Conservation (phyloP, 64 coral and sea anemone species). For the Catalaphyllia jardinei region DNA sequence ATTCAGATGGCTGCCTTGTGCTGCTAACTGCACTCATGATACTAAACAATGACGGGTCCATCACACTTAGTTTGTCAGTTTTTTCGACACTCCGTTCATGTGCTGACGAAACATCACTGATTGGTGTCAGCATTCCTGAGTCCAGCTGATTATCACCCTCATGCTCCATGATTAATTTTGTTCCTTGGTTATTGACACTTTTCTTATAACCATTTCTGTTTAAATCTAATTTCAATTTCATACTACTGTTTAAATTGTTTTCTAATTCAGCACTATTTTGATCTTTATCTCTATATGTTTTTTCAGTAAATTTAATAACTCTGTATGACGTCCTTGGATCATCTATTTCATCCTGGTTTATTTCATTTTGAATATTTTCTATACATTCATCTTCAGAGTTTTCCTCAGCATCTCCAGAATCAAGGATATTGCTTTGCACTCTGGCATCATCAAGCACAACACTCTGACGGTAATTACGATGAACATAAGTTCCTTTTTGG, state of each 20-base stretch:
- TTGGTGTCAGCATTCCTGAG: slow-evolving; percentile 22
- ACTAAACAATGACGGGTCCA: slow-evolving; percentile 70
- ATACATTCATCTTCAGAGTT: slow-evolving; percentile 16
- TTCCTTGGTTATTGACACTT: neutral
- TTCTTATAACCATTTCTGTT: slow-evolving; percentile 22
- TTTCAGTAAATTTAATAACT: slow-evolving; percentile 24
- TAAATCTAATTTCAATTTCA: slow-evolving; percentile 15
- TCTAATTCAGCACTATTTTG: neutral
- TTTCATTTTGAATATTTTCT: slow-evolving; percentile 31
- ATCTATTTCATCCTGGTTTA: neutral
- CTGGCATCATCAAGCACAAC: neutral
- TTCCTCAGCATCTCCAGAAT: slow-evolving; percentile 6
- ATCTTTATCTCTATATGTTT: slow-evolving; percentile 5
- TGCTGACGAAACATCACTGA: slow-evolving; percentile 17
- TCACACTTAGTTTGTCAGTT: slow-evolving; percentile 4
- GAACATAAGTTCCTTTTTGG: slow-evolving; percentile 81
- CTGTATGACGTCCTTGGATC: slow-evolving; percentile 18
- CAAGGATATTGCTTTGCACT: neutral
- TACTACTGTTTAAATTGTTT: slow-evolving; percentile 21
- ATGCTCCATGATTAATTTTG: neutral
- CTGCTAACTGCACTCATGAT: slow-evolving; percentile 72
- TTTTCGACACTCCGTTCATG: slow-evolving; percentile 54
- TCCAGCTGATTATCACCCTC: slow-evolving; percentile 3
- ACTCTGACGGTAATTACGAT: slow-evolving; percentile 73
- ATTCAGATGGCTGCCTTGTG: slow-evolving; percentile 48